Evolutionary conservation across 2,797 vertebrate species (phyloP).

Genomic region (Arctocebus calabarensis): DNA sequence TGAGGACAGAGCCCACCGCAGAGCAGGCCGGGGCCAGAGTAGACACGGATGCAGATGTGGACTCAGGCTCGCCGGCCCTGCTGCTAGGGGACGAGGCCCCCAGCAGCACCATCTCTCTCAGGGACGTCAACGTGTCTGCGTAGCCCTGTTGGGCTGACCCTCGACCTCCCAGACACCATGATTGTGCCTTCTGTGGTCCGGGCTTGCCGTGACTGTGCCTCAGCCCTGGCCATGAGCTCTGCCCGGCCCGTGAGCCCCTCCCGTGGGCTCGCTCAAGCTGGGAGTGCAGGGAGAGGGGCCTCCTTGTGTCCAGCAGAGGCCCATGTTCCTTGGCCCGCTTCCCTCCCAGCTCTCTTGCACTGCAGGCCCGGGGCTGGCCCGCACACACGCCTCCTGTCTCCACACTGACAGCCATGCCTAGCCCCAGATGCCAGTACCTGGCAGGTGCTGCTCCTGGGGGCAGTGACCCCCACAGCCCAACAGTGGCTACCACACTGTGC

Average conservation of each 20-base stretch:
- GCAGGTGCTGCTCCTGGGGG: not conserved
- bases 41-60: not conserved
- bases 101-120: slow-evolving; percentile 91
- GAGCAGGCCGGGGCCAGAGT: not conserved
- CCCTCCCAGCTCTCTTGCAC: slow-evolving; percentile 64
- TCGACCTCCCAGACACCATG: slow-evolving; percentile 79
- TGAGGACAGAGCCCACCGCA: slow-evolving; percentile 67
- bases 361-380: not conserved
- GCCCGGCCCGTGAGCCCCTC: not conserved
- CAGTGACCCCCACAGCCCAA: not conserved
- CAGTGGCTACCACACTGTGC: slow-evolving; percentile 76
- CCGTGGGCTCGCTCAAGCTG: not conserved
- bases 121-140: slow-evolving; percentile 96
- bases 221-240: slow-evolving; percentile 54
- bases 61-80: slow-evolving; percentile 84
- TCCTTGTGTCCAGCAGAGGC: not conserved
- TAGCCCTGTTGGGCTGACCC: slow-evolving; percentile 83
- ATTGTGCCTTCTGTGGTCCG: slow-evolving; percentile 87
- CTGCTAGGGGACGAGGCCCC: slow-evolving; percentile 89
- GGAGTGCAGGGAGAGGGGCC: not conserved
- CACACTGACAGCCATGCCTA: slow-evolving; percentile 62
- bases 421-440: slow-evolving; percentile 31
- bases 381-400: slow-evolving; percentile 9
- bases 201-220: slow-evolving; percentile 53
- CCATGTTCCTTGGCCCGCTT: not conserved